Conservation (phyloP, 2,113 vertebrate species). For the Plecturocebus donacophilus region DNA sequence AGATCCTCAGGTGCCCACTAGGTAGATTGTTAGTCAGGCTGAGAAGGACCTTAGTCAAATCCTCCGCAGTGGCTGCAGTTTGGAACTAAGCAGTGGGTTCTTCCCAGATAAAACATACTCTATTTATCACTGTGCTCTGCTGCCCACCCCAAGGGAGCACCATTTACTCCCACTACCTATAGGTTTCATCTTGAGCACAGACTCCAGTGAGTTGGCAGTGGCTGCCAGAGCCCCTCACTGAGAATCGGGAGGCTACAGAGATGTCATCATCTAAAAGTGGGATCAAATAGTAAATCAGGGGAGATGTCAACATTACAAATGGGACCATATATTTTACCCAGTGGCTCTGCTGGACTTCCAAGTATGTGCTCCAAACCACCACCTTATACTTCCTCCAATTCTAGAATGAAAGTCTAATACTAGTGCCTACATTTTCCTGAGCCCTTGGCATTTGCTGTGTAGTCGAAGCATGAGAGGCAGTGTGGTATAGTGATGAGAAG, state of each 20-base stretch:
- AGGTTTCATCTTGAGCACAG: neutral
- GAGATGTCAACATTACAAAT: neutral
- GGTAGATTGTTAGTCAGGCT: neutral
- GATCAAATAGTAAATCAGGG: neutral
- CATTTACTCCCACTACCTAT: fast-evolving
- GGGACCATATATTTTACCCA: neutral
- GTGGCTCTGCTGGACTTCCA: neutral
- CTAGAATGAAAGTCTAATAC: neutral
- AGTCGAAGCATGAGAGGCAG: neutral
- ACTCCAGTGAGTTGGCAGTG: neutral
- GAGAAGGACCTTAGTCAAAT: neutral
- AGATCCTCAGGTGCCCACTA: neutral
- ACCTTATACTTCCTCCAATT: neutral
- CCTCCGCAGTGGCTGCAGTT: neutral
- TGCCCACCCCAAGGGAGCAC: neutral
- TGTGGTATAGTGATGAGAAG: neutral
- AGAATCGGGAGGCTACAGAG: neutral
- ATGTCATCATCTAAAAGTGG: neutral
- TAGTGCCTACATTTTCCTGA: neutral
- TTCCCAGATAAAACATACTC: neutral
- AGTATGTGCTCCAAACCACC: neutral
- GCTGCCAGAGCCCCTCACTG: neutral
- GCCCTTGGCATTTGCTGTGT: neutral
- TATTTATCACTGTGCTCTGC: neutral
- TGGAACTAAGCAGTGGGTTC: neutral